A percentile compares a stretch with the other conserved stretches of the same genome.
Conservation (phyloP, 2,113 vertebrate species). For the Vulpes ferrilata region DNA sequence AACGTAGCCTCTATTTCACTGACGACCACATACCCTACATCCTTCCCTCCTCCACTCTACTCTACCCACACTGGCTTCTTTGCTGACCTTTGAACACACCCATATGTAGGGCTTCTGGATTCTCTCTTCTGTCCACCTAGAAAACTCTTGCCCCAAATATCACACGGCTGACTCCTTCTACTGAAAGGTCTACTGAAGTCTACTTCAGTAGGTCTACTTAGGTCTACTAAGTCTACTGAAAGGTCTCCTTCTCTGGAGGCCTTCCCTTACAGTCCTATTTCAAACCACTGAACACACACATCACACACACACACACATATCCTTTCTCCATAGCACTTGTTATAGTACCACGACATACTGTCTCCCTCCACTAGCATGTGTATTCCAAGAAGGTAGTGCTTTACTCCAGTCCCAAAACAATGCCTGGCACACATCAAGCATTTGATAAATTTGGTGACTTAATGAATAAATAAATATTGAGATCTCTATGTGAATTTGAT, state of each 20-base stretch:
- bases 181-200: no score
- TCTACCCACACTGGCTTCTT: not conserved
- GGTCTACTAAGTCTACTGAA: not conserved
- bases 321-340: not conserved
- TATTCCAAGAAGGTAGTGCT: slow-evolving; percentile 5
- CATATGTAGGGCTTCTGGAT: not conserved
- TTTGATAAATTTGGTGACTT: not conserved
- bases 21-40: not conserved
- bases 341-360: not conserved
- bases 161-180: not conserved
- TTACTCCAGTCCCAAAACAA: not conserved
- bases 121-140: not conserved
- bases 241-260: not conserved
- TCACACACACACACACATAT: not conserved
- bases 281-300: not conserved
- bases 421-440: not conserved
- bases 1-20: not conserved
- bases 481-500: not conserved
- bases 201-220: no score
- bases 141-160: not conserved
- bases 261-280: not conserved
- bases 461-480: not conserved
- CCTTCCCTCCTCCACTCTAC: not conserved
- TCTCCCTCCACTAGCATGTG: not conserved
- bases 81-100: not conserved